Conservation (phyloP, 2,797 vertebrate genomes). For the Cyprinella venusta region DNA sequence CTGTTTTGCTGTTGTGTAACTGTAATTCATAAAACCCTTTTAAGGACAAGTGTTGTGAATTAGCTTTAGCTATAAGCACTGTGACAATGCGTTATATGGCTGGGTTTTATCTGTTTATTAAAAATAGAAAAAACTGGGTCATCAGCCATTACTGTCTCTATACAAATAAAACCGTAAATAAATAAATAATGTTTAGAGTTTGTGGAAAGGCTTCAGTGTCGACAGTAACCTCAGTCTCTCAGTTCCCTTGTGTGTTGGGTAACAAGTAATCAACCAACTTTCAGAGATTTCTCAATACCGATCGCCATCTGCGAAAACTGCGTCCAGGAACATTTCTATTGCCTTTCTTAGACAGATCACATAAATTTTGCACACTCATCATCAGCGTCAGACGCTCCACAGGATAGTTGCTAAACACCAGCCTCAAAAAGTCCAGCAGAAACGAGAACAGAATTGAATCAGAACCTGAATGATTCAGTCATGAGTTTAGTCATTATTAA, state of each 20-base stretch:
- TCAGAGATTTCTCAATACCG: constrained; percentile 57
- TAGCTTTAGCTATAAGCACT: too few species aligned
- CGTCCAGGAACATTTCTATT: constrained; percentile 19
- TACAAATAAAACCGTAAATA: too few species aligned
- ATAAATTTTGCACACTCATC: constrained; percentile 32
- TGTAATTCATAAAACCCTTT: too few species aligned
- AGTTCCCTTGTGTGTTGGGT: constrained; percentile 55
- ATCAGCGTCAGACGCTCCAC: neutral
- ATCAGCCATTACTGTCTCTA: too few species aligned
- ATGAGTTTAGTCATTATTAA: neutral
- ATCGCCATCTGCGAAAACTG: constrained; percentile 36
- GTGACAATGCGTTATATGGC: too few species aligned
- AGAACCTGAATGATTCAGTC: neutral
- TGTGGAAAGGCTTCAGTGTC: constrained; percentile 10
- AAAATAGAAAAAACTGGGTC: too few species aligned
- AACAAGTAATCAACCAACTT: constrained; percentile 57
- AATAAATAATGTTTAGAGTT: constrained; percentile 1
- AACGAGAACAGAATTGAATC: constrained; percentile 9
- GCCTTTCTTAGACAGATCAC: constrained; percentile 43
- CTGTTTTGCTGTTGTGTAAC: too few species aligned
- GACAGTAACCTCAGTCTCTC: constrained; percentile 41
- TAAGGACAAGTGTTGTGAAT: too few species aligned
- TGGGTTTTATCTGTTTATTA: too few species aligned
- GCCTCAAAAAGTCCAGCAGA: constrained; percentile 10
- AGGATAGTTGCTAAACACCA: neutral